Conservation (phyloP, 2,888 invertebrate species). For the Ochlodes sylvanus region DNA sequence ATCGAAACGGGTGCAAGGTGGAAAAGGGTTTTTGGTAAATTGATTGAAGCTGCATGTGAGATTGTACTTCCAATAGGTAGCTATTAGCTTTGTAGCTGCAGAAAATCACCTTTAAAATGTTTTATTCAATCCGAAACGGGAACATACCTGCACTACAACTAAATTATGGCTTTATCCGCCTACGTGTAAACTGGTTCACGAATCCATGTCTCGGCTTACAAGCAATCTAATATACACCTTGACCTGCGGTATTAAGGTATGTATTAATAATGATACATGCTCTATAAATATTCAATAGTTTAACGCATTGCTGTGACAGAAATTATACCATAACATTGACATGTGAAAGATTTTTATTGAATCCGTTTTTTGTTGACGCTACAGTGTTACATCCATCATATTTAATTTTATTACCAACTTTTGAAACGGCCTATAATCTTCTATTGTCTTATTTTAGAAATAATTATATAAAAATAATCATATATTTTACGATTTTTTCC, state of each 20-base stretch:
- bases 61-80: no score
- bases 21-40: no score
- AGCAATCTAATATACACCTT: neutral
- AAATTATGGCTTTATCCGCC: conserved; percentile 27
- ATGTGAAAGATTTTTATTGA: conserved; percentile 53
- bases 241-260: neutral
- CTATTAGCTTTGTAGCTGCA: no score
- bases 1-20: no score
- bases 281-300: conserved; percentile 55
- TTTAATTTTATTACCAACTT: no score
- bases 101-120: neutral
- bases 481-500: no score
- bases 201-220: conserved; percentile 1
- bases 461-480: no score
- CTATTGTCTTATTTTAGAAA: no score
- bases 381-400: neutral
- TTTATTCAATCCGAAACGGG: conserved; percentile 6
- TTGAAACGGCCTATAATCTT: no score
- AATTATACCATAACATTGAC: conserved; percentile 50
- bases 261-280: neutral
- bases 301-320: conserved; percentile 51
- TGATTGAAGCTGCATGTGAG: no score
- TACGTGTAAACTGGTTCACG: conserved; percentile 28
- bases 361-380: conserved; percentile 39
- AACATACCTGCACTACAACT: conserved; percentile 18